Base-by-base conservation (phyloP, 64 coral and sea anemone genomes). In the Montipora cactus region DNA sequence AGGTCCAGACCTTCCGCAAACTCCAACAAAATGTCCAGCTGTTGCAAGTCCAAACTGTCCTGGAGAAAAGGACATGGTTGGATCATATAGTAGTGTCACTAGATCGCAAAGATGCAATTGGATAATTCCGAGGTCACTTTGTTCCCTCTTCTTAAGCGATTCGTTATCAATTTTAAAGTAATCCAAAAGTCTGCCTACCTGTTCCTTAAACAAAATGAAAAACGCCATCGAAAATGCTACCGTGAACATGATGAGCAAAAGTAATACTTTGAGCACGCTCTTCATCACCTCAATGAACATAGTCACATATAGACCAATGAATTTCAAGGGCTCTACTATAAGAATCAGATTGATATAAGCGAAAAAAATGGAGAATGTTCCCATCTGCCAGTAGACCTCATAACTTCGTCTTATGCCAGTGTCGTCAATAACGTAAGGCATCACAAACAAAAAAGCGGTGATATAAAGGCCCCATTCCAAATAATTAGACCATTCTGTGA, bases 231-330 rank as follows among this genome's bases (percentile, higher is more conserved):
- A 74, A 49, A 89, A 94, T 5, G 69, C 87, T 16, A 96, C 76
- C 7, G 93, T 66, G 69, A 95, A 95, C 72, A 95, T 49, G 4
- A 95, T 6, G 28, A 95, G 84, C 20, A 95, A 51, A 22, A 55
- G 87, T 57, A 95, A 46, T 51, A 91, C 81, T 53, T 85, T 90
- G 3, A 87, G 47, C 2, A 95, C 52, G 37, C 89, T 95, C 50
- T 80, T 91, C 47, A 95, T 67, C 13, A 95, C 88, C 49, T 95
- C 89, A 18, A 91, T 44, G 81, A 86, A 95, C 94, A 95, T 95
- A 19, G 89, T 95, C 8, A 95, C 88, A 44, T 91, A 95, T 18
- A 95, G 62, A 2, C 94, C 94, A 5, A 95, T 8, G 6, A 49
- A 62, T 25, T 75, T 81, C 13, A 91, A 23, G 4, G 78, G 79